Evolutionary conservation across 92 coral and sea anemone genomes (phyloP).

Genomic region (Phenganax stokvisi): DNA sequence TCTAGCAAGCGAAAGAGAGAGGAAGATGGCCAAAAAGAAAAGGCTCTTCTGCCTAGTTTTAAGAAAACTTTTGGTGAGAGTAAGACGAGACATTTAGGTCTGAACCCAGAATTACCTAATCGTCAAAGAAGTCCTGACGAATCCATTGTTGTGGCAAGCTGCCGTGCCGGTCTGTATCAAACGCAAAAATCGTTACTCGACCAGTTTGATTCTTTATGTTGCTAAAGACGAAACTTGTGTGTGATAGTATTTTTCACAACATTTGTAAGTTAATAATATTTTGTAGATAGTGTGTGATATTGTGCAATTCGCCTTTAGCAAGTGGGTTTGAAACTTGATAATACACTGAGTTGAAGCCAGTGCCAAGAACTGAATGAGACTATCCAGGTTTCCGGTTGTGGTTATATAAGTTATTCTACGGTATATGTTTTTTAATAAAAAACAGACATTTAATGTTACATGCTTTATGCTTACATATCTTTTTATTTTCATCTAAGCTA

Average conservation of each 20-base stretch:
- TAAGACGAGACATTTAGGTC: conserved; percentile 4
- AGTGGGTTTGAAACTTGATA: not conserved
- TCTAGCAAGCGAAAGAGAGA: conserved; percentile 25
- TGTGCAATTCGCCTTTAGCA: not conserved
- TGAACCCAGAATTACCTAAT: conserved; percentile 6
- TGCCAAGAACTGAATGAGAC: not conserved
- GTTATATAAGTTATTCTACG: not conserved
- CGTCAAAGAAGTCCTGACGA: not conserved
- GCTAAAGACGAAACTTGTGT: conserved; percentile 4
- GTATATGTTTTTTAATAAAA: conserved; percentile 24
- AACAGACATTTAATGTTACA: conserved; percentile 8
- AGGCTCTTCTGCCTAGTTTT: conserved; percentile 32
- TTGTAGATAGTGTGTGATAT: conserved; percentile 2
- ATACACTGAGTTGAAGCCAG: not conserved
- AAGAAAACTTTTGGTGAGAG: conserved; percentile 19
- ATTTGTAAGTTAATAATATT: not conserved
- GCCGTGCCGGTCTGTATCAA: conserved; percentile 21
- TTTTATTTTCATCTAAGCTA: conserved; percentile 37
- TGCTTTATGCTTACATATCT: conserved; percentile 8
- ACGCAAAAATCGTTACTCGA: conserved; percentile 17
- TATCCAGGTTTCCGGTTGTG: not conserved
- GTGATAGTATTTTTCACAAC: not conserved
- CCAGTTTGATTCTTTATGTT: conserved; percentile 33
- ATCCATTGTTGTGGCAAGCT: conserved; percentile 14
- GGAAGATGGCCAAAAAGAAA: conserved; percentile 9